phyloP scores from a whole-genome alignment of 2,888 invertebrate species.

The Drosophila macrothrix region DNA sequence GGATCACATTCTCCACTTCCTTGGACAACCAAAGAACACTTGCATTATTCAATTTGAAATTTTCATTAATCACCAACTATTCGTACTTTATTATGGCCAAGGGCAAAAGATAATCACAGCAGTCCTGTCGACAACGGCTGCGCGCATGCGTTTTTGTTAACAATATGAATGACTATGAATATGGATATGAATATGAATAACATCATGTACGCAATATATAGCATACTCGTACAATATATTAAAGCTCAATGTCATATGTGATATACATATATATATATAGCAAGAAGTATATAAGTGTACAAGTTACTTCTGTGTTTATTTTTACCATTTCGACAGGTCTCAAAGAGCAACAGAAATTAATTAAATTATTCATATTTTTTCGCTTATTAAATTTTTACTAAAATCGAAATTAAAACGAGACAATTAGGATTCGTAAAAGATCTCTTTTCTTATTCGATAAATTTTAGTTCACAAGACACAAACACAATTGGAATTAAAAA shows the following conservation, averaged over 20 bases:
- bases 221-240: conserved; percentile 38
- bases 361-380: conserved; percentile 29
- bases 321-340: conserved; percentile 22
- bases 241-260: conserved; percentile 62
- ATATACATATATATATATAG: conserved; percentile 61
- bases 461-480: conserved; percentile 7
- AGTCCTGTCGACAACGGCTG: conserved; percentile 88
- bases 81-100: conserved; percentile 72
- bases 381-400: conserved; percentile 15
- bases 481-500: conserved; percentile 13
- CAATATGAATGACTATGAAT: conserved; percentile 50
- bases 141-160: conserved; percentile 86
- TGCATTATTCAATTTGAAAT: conserved; percentile 7
- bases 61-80: conserved; percentile 10
- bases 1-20: conserved; percentile 9
- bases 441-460: neutral
- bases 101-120: conserved; percentile 78
- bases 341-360: conserved; percentile 14
- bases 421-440: neutral
- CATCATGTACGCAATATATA: conserved; percentile 48
- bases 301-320: conserved; percentile 50
- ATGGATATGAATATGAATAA: conserved; percentile 48
- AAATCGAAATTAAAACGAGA: conserved; percentile 1
- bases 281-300: conserved; percentile 47
- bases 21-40: neutral